These are phyloP conservation scores for Enhydra lutris DNA, from an alignment of 2,113 vertebrate species.

Conservation along the genomic window DNA sequence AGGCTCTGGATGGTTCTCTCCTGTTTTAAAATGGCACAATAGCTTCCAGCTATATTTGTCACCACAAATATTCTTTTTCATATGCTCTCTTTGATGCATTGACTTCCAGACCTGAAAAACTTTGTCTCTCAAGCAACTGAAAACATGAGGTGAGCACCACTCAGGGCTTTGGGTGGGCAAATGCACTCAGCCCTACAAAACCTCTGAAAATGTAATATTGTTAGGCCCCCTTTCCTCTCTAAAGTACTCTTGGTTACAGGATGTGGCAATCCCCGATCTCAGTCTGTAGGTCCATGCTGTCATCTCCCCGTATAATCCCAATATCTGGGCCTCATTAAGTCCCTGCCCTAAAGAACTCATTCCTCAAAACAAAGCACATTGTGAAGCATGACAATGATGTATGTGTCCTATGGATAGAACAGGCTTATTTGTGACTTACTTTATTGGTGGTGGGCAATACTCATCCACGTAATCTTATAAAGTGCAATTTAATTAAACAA, in stretches of 20 bases:
- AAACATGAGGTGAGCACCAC: not conserved
- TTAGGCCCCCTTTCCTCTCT: not conserved
- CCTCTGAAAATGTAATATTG: not conserved
- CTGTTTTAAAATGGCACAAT: not conserved
- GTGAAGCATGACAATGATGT: not conserved
- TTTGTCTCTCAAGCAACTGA: not conserved
- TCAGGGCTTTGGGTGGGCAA: not conserved
- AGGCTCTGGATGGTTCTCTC: not conserved
- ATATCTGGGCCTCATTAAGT: not conserved
- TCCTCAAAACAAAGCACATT: constrained; percentile 20
- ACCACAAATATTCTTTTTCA: not conserved
- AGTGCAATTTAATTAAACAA: not conserved
- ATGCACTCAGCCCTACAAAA: not conserved
- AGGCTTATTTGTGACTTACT: not conserved
- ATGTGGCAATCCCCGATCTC: not conserved
- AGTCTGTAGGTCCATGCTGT: not conserved
- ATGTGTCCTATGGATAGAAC: not conserved
- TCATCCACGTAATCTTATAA: not conserved
- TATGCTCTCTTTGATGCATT: not conserved
- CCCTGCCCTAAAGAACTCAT: not conserved
- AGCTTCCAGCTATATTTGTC: not conserved
- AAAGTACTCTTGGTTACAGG: not conserved
- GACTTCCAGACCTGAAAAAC: not conserved
- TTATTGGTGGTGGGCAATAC: not conserved
- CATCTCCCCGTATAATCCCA: not conserved